Evolutionary conservation across 2,888 invertebrate genomes (phyloP).

Genomic region (Iselma pallidipennis): DNA sequence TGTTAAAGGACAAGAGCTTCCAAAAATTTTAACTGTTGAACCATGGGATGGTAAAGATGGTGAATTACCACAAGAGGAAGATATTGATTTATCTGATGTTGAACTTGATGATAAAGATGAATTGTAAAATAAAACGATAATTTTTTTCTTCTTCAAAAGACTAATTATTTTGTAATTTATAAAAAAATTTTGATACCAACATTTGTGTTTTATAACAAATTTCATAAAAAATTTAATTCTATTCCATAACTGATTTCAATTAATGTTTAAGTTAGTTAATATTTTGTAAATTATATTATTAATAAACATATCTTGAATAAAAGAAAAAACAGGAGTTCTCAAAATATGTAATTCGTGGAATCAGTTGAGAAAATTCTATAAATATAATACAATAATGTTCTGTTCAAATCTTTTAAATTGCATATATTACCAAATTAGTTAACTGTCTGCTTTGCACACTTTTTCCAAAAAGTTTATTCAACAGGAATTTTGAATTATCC

Average conservation of each 20-base stretch:
- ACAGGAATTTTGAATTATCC: too few species aligned
- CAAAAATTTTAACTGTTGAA: constrained; percentile 67
- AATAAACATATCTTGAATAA: too few species aligned
- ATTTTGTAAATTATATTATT: neutral
- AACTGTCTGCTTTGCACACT: too few species aligned
- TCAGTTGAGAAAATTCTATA: too few species aligned
- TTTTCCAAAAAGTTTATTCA: too few species aligned
- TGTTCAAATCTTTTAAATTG: too few species aligned
- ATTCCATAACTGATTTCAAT: neutral
- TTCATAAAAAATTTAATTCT: constrained; percentile 7
- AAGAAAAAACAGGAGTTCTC: too few species aligned
- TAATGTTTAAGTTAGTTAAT: neutral
- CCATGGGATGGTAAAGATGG: constrained; percentile 97
- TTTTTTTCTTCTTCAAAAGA: constrained; percentile 9
- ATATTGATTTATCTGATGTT: constrained; percentile 89
- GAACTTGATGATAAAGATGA: constrained; percentile 82
- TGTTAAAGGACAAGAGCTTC: constrained; percentile 79
- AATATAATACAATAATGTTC: too few species aligned
- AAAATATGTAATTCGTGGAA: too few species aligned
- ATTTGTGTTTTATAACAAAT: constrained; percentile 11
- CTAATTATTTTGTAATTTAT: constrained; percentile 19
- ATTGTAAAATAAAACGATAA: constrained; percentile 59
- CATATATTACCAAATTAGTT: too few species aligned
- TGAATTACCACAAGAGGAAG: constrained; percentile 81
- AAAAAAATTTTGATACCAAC: constrained; percentile 9